phyloP scores from a whole-genome alignment of 2,113 vertebrate genomes.

The Oceanodroma tethys region DNA sequence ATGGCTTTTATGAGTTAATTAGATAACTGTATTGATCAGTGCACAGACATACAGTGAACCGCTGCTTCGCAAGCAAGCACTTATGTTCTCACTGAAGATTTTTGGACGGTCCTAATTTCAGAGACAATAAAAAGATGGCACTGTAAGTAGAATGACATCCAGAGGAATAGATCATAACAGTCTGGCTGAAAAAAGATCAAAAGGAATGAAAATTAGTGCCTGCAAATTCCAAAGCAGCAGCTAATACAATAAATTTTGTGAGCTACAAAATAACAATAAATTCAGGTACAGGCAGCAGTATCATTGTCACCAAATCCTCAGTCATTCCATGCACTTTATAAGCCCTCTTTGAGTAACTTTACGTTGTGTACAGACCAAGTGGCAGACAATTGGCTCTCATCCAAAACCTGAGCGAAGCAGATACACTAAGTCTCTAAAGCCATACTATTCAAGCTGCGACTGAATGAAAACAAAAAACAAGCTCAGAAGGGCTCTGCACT shows the following conservation, averaged over 20 bases:
- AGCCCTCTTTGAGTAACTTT: background rate
- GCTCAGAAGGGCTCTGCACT: background rate
- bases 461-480: conserved; percentile 24
- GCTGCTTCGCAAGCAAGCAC: background rate
- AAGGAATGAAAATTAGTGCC: background rate
- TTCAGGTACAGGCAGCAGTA: background rate
- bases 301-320: background rate
- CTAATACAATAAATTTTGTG: background rate
- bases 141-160: background rate
- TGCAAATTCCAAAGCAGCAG: background rate
- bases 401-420: conserved; percentile 38
- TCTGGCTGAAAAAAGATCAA: background rate
- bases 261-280: background rate
- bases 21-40: background rate
- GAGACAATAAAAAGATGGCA: background rate
- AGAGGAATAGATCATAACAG: background rate
- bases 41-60: background rate
- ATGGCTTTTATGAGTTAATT: background rate
- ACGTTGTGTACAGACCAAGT: background rate
- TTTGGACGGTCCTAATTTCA: background rate
- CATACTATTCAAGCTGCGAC: conserved; percentile 13
- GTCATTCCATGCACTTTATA: background rate
- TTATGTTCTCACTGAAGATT: background rate
- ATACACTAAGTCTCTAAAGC: conserved; percentile 48
- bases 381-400: background rate